Percentiles rank a stretch among this genome's conserved stretches.
phyloP scores from a whole-genome alignment of 2,888 invertebrate genomes.

The Caenorhabditis doughertyi region DNA sequence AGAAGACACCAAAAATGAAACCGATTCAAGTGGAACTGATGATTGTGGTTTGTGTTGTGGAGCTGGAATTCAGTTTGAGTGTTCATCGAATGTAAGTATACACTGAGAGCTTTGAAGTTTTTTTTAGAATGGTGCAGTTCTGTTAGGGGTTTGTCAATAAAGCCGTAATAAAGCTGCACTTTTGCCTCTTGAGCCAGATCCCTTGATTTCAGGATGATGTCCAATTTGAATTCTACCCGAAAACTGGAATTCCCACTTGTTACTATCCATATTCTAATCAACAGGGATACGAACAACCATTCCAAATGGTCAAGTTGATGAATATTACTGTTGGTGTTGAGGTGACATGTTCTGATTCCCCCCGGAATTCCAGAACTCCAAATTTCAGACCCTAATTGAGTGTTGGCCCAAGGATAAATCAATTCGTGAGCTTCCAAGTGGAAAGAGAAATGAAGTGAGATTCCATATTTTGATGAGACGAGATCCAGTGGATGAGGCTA shows the following conservation, averaged over 20 bases:
- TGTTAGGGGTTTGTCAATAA: too few species aligned
- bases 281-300: slow-evolving; percentile 62
- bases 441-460: slow-evolving; percentile 37
- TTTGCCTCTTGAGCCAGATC: too few species aligned
- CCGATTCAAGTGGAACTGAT: slow-evolving; percentile 4
- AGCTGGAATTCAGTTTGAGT: slow-evolving; percentile 50
- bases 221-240: slow-evolving; percentile 56
- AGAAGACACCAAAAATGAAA: slow-evolving; percentile 4
- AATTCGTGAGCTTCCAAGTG: background rate
- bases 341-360: background rate
- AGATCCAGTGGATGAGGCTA: background rate
- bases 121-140: too few species aligned
- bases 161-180: too few species aligned
- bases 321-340: slow-evolving; percentile 48
- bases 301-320: slow-evolving; percentile 56
- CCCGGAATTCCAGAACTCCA: background rate
- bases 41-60: slow-evolving; percentile 55
- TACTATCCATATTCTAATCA: slow-evolving; percentile 63
- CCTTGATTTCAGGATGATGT: slow-evolving; percentile 51
- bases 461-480: slow-evolving; percentile 48
- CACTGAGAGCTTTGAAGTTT: too few species aligned
- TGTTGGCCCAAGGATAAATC: slow-evolving; percentile 31
- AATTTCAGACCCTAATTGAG: slow-evolving; percentile 47
- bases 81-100: slow-evolving; percentile 30
- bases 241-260: slow-evolving; percentile 53